Percentiles rank a stretch among this genome's conserved stretches.
These are phyloP conservation scores for Spatulosminthurus flaviceps DNA, from an alignment of 2,888 invertebrate species.

Conservation along the genomic window DNA sequence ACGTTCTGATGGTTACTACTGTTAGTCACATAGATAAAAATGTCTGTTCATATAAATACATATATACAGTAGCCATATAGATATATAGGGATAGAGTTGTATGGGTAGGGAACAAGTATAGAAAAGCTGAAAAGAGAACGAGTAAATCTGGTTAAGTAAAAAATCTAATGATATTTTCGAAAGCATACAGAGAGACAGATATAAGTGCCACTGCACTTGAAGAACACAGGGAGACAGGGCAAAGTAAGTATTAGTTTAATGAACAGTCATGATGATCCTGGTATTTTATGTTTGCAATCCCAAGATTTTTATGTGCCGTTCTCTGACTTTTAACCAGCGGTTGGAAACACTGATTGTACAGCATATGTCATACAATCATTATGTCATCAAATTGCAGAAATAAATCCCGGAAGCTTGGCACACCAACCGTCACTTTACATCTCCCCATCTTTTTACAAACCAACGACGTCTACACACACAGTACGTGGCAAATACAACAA, in stretches of 20 bases:
- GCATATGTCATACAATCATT: slow-evolving; percentile 2
- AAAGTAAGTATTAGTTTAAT: slow-evolving; percentile 27
- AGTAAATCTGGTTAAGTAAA: neutral
- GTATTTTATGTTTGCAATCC: slow-evolving; percentile 31
- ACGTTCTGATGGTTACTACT: no score
- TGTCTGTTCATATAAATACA: no score
- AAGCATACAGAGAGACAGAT: neutral
- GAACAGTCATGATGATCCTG: slow-evolving; percentile 10
- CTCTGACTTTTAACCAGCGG: slow-evolving; percentile 23
- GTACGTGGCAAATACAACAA: no score
- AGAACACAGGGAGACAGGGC: neutral
- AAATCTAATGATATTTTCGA: neutral
- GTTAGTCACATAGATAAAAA: no score
- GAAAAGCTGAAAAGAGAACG: neutral
- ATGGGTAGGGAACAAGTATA: neutral
- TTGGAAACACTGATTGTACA: slow-evolving; percentile 1
- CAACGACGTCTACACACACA: neutral
- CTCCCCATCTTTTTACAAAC: slow-evolving; percentile 2
- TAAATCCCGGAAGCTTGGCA: slow-evolving; percentile 28
- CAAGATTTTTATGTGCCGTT: slow-evolving; percentile 30
- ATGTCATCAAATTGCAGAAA: slow-evolving; percentile 28
- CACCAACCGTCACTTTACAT: neutral
- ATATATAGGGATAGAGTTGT: no score
- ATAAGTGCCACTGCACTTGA: no score
- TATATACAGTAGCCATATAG: no score